phyloP scores from a whole-genome alignment of 2,797 vertebrate species.

The Cynodonichthys magdalenae region DNA sequence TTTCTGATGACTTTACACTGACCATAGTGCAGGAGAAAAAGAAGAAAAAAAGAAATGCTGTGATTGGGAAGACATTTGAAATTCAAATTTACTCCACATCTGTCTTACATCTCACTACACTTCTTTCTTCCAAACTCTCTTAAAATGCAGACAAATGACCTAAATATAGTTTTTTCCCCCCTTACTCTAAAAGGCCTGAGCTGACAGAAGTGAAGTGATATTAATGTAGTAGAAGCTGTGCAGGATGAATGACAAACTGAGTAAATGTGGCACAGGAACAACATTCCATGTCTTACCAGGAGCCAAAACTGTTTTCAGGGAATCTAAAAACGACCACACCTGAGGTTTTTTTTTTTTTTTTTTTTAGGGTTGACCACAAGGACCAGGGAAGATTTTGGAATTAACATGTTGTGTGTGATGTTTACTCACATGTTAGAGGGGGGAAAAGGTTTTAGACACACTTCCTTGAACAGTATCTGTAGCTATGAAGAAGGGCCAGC shows the following conservation, averaged over 20 bases:
- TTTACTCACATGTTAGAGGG: conserved; percentile 1
- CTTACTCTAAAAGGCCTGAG: conserved; percentile 2
- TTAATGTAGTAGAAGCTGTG: not conserved
- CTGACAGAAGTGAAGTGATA: not conserved
- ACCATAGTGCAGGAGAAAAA: not conserved
- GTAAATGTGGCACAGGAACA: not conserved
- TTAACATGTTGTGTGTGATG: not conserved
- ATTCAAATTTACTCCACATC: conserved; percentile 12
- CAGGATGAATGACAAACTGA: conserved; percentile 3
- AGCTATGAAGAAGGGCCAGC: not conserved
- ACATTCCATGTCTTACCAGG: not conserved
- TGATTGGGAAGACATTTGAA: conserved; percentile 11
- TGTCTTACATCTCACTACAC: not conserved
- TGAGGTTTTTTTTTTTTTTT: not conserved
- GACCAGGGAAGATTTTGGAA: not conserved
- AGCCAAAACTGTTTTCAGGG: not conserved
- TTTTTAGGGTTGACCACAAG: not conserved
- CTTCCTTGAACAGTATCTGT: not conserved
- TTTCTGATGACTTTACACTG: not conserved
- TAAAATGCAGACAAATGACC: conserved; percentile 1
- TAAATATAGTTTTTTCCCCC: not conserved
- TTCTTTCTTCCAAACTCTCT: conserved; percentile 2
- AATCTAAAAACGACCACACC: not conserved
- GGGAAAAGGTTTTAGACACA: conserved; percentile 1
- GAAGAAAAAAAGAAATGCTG: not conserved